Evolutionary conservation across 2,797 vertebrate species (phyloP).

Genomic region (Schizopygopsis malacanthus): DNA sequence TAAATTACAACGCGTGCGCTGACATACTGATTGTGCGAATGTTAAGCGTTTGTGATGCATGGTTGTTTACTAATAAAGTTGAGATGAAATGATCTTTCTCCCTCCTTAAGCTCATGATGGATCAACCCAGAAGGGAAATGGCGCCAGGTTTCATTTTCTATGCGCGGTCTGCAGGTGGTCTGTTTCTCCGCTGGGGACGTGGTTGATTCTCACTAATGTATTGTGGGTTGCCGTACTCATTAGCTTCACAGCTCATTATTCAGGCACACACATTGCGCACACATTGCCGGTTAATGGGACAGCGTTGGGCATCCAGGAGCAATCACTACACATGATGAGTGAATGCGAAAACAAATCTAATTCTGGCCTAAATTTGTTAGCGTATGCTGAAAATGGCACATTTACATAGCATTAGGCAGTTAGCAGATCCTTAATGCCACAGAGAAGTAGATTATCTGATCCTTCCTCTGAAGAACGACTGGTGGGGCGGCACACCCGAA

Average conservation of each 20-base stretch:
- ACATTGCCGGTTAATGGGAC: slow-evolving; percentile 55
- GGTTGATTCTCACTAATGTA: slow-evolving; percentile 69
- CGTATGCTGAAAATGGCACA: slow-evolving; percentile 54
- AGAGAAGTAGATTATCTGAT: slow-evolving; percentile 48
- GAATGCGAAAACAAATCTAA: slow-evolving; percentile 54
- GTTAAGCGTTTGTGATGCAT: slow-evolving; percentile 52
- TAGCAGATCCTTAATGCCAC: slow-evolving; percentile 49
- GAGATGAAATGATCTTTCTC: slow-evolving; percentile 46
- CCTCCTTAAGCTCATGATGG: slow-evolving; percentile 55
- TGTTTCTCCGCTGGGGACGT: slow-evolving; percentile 48
- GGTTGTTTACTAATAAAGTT: slow-evolving; percentile 48
- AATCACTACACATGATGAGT: slow-evolving; percentile 60
- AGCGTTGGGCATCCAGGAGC: slow-evolving; percentile 53
- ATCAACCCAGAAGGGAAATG: slow-evolving; percentile 54
- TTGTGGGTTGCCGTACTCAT: slow-evolving; percentile 70
- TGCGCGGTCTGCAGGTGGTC: slow-evolving; percentile 68
- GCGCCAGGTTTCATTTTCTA: slow-evolving; percentile 64
- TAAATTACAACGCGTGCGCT: slow-evolving; percentile 40
- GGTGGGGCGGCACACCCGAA: slow-evolving; percentile 2
- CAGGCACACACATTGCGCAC: slow-evolving; percentile 54
- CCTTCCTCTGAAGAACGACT: slow-evolving; percentile 10
- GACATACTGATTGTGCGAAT: slow-evolving; percentile 35
- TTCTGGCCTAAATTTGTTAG: slow-evolving; percentile 60
- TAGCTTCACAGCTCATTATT: slow-evolving; percentile 72
- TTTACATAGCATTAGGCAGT: slow-evolving; percentile 57